Evolutionary conservation across 2,888 invertebrate genomes (phyloP), one percentile per base, ranked within the genome.

Genomic region (Hirtodrosophila alboralis): DNA sequence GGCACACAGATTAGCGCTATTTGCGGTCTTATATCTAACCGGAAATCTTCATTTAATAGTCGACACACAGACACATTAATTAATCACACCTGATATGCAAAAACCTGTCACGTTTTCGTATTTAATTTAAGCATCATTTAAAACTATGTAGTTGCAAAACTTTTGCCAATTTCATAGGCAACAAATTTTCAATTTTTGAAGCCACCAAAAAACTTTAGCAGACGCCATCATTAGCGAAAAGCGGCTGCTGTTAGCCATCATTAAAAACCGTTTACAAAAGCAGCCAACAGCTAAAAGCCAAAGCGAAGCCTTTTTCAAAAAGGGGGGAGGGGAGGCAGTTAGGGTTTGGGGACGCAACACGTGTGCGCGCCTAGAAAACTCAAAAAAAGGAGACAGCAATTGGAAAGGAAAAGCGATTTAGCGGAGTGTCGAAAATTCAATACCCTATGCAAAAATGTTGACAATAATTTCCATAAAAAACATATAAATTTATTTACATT

Each of bases 211-310:
- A 58, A 58, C 36, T 37, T 58, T 58, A 9, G 14, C 57, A 30
- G 44, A 36, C 49, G 52, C 62, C 49, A 45, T 71, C 51, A 59
- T 65, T 65, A 69, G 66, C 43, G 44, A 10, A 33, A 16, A 16
- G 37, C 49, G 41, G 34, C 68, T 41, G 56, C 47, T 67, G 58
- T 71, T 72, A 34, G 54, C 71, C 59, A 73, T 80, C 86, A 80
- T 80, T 80, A 85, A 85, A 80, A 80, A 73, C 56, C 61, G 63
- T 75, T 80, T 85, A 76, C 30, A 56, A 43, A 52, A 30, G 12
- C 23, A 27, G 47, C n/a, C 41, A 43, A 23, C 26, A 43, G 40
- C 44, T 30, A 60, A n/a, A n/a, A n/a, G n/a, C n/a, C n/a, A n/a
- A 61, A 45, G 26, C 8, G 10, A 47, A 34, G 38, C 59, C 34